Evolutionary conservation across 1,140 invertebrate genomes (phyloP), one percentile per base, ranked within the genome.

Genomic region (Drosophila nebulosa): DNA sequence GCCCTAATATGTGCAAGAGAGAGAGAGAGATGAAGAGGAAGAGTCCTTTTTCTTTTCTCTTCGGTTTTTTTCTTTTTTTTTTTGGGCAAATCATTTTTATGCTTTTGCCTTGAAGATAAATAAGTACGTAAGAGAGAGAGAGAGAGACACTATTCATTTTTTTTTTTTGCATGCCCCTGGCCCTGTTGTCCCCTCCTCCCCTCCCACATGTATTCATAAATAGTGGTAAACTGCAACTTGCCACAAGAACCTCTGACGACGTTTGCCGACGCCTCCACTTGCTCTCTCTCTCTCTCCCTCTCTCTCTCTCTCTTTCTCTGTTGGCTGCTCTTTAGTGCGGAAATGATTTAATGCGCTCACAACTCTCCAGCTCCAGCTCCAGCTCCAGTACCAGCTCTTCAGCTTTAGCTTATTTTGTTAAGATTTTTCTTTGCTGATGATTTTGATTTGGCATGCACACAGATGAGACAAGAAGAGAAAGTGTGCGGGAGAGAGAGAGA

Each of bases 341-440:
- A 86, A 86, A 86, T 86, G 83, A 88, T 86, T 86, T 88, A 86
- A 86, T 86, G 78, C 75, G 83, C 83, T 86, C 60, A 75, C 75
- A 86, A 88, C 78, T 86, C 83, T 75, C 74, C 74, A 86, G 83
- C 70, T 74, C 12, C 24, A 52, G 51, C 51, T 36, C 24, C 24
- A 26, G 24, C 24, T 3, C 24, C 24, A 30, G 27, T 7, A 74
- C 7, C 24, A 53, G 51, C 52, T 50, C 27, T 74, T 14, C 24
- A 53, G 51, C 52, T 50, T 74, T 61, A 55, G 70, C 83, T 86
- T 86, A 86, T 86, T 86, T 86, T 86, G 83, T 86, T 88, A 86
- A 86, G 81, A 71, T 71, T 86, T 80, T 77, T 66, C 64, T 78
- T 84, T 75, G 65, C 69, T 77, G 71, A 74, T 70, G 74, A 77